Conservation (phyloP, 2,888 invertebrate genomes). For the Eubasilissa splendida region DNA sequence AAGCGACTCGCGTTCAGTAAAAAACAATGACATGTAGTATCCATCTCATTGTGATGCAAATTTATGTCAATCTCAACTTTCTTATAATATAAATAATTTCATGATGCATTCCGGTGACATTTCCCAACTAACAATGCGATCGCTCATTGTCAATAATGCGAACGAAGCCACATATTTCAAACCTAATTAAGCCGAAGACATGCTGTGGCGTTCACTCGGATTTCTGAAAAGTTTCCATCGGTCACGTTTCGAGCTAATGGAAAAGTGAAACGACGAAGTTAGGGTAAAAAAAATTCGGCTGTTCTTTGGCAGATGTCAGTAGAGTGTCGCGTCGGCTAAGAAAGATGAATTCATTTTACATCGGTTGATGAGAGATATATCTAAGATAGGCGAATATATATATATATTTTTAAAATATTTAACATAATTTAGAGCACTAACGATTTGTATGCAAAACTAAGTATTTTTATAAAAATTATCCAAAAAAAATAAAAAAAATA, state of each 20-base stretch:
- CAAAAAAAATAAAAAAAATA: no score
- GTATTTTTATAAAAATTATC: no score
- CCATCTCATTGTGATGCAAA: neutral
- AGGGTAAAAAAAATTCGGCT: neutral
- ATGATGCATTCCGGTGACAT: conserved; percentile 22
- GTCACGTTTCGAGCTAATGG: conserved; percentile 3
- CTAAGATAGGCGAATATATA: no score
- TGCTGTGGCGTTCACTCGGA: conserved; percentile 2
- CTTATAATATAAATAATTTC: conserved; percentile 14
- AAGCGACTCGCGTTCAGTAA: neutral
- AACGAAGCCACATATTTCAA: conserved; percentile 49
- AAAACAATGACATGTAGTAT: neutral
- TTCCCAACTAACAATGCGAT: conserved; percentile 42
- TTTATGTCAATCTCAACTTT: neutral
- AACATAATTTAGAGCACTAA: no score
- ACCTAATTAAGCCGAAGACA: conserved; percentile 48
- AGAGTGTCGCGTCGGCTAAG: neutral
- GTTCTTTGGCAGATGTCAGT: neutral
- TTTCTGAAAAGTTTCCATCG: conserved; percentile 1
- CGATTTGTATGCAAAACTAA: no score
- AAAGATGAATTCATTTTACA: conserved; percentile 4
- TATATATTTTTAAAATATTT: no score
- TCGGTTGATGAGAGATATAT: neutral
- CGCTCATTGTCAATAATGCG: conserved; percentile 47
- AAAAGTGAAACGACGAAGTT: neutral